Evolutionary conservation across 2,888 invertebrate species (phyloP).

Genomic region (Doris montereyensis): DNA sequence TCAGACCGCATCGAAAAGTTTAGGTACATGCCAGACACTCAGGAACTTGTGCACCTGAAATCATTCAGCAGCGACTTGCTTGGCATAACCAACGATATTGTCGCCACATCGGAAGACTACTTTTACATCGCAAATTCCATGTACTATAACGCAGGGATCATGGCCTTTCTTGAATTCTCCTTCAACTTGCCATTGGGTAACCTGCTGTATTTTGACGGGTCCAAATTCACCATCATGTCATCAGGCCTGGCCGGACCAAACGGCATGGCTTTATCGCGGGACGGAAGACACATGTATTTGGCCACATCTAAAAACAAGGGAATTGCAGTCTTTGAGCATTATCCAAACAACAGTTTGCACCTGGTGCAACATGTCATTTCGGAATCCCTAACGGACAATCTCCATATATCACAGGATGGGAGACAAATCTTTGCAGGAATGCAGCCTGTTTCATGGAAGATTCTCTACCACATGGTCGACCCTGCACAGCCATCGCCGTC

Average conservation of each 20-base stretch:
- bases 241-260: constrained; percentile 3
- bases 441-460: constrained; percentile 40
- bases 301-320: not conserved
- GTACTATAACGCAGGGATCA: not conserved
- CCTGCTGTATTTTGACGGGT: constrained; percentile 26
- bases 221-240: not conserved
- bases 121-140: constrained; percentile 41
- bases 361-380: constrained; percentile 5
- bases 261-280: constrained; percentile 25
- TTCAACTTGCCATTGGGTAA: constrained; percentile 1
- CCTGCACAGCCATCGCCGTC: constrained; percentile 38
- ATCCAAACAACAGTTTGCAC: not conserved
- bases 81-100: constrained; percentile 22
- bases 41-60: constrained; percentile 20
- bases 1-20: constrained; percentile 35
- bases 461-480: constrained; percentile 6
- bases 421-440: constrained; percentile 39
- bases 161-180: not conserved
- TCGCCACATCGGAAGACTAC: constrained; percentile 13
- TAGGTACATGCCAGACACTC: constrained; percentile 8
- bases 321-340: constrained; percentile 12
- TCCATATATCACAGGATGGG: constrained; percentile 20
- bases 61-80: not conserved
- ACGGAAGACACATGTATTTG: constrained; percentile 33
- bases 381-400: constrained; percentile 17